phyloP scores from a whole-genome alignment of 2,888 invertebrate genomes.

The Himalopsyche anomala region DNA sequence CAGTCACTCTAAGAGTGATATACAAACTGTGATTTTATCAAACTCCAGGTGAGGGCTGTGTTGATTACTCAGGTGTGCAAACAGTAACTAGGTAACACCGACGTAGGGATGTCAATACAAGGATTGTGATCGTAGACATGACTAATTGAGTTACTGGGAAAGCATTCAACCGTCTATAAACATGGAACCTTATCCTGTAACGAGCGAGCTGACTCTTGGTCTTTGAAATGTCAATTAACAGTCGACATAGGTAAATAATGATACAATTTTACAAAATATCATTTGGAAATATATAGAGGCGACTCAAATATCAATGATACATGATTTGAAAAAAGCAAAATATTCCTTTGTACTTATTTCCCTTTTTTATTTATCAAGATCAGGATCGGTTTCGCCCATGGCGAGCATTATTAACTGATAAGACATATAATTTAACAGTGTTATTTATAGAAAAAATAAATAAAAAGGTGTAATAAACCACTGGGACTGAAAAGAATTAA shows the following conservation, averaged over 20 bases:
- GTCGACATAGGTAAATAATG: background rate
- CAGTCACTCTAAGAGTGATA: background rate
- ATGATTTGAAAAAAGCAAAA: too few relatives aligned
- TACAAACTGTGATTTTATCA: background rate
- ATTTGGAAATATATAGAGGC: too few relatives aligned
- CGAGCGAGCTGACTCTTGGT: background rate
- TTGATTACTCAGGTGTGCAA: constrained; percentile 21
- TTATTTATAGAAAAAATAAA: too few relatives aligned
- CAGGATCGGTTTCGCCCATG: too few relatives aligned
- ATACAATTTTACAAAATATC: background rate
- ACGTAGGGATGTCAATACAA: constrained; percentile 19
- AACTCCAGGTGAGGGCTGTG: background rate
- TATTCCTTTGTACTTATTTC: too few relatives aligned
- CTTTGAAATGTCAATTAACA: constrained; percentile 20
- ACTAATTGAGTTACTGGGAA: background rate
- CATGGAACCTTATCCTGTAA: background rate
- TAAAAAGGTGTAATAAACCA: too few relatives aligned
- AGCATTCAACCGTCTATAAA: background rate
- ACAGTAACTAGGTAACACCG: constrained; percentile 26
- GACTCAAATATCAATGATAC: too few relatives aligned
- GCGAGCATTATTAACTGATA: too few relatives aligned
- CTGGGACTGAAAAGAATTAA: too few relatives aligned
- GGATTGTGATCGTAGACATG: constrained; percentile 24
- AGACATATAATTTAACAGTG: too few relatives aligned
- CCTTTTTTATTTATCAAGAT: too few relatives aligned